Conservation (phyloP, 2,888 invertebrate species). For the Druceiella hillmani region DNA sequence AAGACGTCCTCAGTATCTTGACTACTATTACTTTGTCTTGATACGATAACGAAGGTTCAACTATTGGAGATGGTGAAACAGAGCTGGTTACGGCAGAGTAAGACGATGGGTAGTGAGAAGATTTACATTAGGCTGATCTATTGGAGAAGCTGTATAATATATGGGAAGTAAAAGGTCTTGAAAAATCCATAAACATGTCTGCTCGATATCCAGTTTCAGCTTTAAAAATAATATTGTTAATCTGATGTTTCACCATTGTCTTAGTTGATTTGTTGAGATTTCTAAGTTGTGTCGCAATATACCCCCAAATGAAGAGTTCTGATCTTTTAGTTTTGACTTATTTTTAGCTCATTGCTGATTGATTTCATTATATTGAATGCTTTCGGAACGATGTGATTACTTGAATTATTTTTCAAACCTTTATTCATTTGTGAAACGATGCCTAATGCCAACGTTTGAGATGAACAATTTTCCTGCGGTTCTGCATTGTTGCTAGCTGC, state of each 20-base stretch:
- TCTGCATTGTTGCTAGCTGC: constrained; percentile 13
- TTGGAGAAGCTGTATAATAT: constrained; percentile 15
- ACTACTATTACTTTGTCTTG: constrained; percentile 16
- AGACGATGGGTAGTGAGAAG: constrained; percentile 15
- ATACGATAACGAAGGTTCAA: constrained; percentile 12
- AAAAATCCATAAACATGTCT: constrained; percentile 15
- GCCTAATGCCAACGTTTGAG: constrained; percentile 13
- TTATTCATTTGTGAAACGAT: constrained; percentile 14
- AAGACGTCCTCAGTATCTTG: constrained; percentile 9
- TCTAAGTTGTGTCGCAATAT: constrained; percentile 14
- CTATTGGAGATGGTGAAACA: constrained; percentile 15
- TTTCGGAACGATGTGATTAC: constrained; percentile 14
- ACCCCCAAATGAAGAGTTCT: constrained; percentile 13
- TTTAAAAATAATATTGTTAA: constrained; percentile 19
- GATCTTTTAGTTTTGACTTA: no score
- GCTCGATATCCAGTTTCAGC: constrained; percentile 18
- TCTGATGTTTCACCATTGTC: constrained; percentile 16
- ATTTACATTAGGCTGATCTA: no score
- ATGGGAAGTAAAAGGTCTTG: constrained; percentile 17
- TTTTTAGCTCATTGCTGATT: constrained; percentile 6
- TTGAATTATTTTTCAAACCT: constrained; percentile 15
- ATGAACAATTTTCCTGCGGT: constrained; percentile 14
- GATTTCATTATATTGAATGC: constrained; percentile 12
- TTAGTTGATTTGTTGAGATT: constrained; percentile 12
- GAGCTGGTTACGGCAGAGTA: constrained; percentile 15